Evolutionary conservation across 2,797 vertebrate species (phyloP).

Genomic region (Hirundo rustica): DNA sequence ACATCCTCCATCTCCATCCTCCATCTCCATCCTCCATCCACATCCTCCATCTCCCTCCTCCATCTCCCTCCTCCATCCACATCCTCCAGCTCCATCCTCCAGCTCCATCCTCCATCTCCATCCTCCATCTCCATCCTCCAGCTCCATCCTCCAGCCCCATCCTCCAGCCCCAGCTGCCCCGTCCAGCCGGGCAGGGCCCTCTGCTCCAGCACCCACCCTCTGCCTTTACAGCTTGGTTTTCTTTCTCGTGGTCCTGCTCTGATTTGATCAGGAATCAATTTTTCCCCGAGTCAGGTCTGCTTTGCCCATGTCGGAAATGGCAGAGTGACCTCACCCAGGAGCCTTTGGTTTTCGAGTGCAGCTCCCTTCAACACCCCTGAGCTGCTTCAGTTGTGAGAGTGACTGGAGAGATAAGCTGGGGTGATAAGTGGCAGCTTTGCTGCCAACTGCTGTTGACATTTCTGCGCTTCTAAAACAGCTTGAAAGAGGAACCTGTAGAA

Average conservation of each 20-base stretch:
- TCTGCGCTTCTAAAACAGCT: background rate
- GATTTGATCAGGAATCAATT: background rate
- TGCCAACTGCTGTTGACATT: background rate
- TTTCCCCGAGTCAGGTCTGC: background rate
- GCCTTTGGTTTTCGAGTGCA: accelerated
- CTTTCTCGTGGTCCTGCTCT: background rate
- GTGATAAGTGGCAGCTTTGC: background rate
- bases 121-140: no score
- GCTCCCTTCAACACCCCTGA: background rate
- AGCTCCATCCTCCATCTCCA: background rate
- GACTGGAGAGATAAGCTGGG: background rate
- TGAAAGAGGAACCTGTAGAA: background rate
- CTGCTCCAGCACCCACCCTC: background rate
- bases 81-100: no score
- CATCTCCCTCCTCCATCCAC: no score
- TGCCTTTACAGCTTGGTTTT: background rate
- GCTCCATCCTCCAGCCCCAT: background rate
- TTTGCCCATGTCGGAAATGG: background rate
- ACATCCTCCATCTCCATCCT: background rate
- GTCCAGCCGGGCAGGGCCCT: background rate
- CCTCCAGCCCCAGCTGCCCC: background rate
- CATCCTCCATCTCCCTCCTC: no score
- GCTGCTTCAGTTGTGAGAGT: background rate
- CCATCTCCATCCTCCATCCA: background rate
- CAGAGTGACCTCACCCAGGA: background rate